These are phyloP conservation scores for Drosophila maculinotata DNA, from an alignment of 2,888 invertebrate genomes.

Conservation along the genomic window DNA sequence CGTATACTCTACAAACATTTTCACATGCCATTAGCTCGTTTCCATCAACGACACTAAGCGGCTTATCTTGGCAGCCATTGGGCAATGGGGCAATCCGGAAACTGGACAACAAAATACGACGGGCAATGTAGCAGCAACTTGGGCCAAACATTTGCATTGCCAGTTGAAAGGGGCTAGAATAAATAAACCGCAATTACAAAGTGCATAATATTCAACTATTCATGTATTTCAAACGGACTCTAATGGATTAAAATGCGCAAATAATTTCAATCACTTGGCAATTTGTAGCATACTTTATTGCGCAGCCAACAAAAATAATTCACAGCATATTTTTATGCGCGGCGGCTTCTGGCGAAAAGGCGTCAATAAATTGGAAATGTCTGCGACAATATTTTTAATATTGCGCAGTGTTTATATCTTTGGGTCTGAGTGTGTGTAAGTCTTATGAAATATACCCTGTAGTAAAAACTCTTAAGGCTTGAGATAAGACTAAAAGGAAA, in stretches of 20 bases:
- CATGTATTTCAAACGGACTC: slow-evolving; percentile 16
- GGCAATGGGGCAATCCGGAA: slow-evolving; percentile 28
- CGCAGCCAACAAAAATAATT: slow-evolving; percentile 28
- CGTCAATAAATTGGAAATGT: slow-evolving; percentile 54
- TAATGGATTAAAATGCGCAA: slow-evolving; percentile 14
- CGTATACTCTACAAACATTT: slow-evolving; percentile 55
- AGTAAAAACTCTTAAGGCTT: neutral
- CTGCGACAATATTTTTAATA: slow-evolving; percentile 58
- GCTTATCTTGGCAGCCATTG: slow-evolving; percentile 59
- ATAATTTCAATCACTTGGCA: slow-evolving; percentile 22
- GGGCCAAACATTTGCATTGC: slow-evolving; percentile 17
- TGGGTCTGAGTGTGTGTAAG: slow-evolving; percentile 8
- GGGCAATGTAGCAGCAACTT: slow-evolving; percentile 23
- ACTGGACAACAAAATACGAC: slow-evolving; percentile 26
- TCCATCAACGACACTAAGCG: slow-evolving; percentile 68
- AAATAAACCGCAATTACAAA: neutral
- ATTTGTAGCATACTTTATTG: slow-evolving; percentile 41
- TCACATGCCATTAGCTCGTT: slow-evolving; percentile 69
- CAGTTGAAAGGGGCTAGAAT: slow-evolving; percentile 25
- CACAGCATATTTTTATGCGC: slow-evolving; percentile 30
- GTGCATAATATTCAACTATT: slow-evolving; percentile 13
- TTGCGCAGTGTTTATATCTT: slow-evolving; percentile 16
- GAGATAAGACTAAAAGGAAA: neutral
- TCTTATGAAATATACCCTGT: neutral
- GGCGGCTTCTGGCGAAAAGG: slow-evolving; percentile 27